Evolutionary conservation across 2,113 vertebrate genomes (phyloP), one percentile per base, ranked within the genome.

Genomic region (Leptobrachium ailaonicum): DNA sequence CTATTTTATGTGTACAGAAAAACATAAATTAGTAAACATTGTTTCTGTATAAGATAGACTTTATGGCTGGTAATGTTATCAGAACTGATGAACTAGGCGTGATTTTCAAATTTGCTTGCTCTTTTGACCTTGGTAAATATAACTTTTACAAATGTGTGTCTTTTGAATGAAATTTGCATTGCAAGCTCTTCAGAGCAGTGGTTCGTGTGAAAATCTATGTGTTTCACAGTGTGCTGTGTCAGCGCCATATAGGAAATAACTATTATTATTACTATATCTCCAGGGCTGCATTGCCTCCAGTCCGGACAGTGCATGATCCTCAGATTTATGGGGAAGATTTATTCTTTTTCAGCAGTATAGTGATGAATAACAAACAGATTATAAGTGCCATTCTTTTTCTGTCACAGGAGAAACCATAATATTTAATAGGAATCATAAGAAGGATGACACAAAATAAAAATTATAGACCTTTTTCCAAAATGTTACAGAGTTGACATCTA

Each of bases 191-290:
- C 50, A 76, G 40, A 14, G 32, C 47, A 41, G 9, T 20, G 3
- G 56, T 3, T 60, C 13, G 56, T 60, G 56, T 60, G 13, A 60
- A 68, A 50, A 76, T 56, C 40, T 42, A 54, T 42, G 41, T 70
- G 75, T 42, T 58, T 45, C 66, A 32, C 4, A 20, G 42, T 6
- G 41, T 77, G 66, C 66, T 69, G 67, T 60, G 45, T 67, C 75
- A 67, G 75, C 75, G 2, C 11, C 11, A 40, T 69, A 66, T 69
- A 69, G 53, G 75, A 77, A 77, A 69, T 45, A 69, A 69, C 64
- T 60, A 66, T 60, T 77, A 77, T 69, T 69, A 66, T 77, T 60
- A 60, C 66, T 60, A 60, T 77, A 58, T 20, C 75, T 77, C 75
- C 41, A 43, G 53, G 50, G 66, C 50, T 77, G n/a, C 4, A 20